phyloP scores from a whole-genome alignment of 2,888 invertebrate species.

The Polietes domitor region DNA sequence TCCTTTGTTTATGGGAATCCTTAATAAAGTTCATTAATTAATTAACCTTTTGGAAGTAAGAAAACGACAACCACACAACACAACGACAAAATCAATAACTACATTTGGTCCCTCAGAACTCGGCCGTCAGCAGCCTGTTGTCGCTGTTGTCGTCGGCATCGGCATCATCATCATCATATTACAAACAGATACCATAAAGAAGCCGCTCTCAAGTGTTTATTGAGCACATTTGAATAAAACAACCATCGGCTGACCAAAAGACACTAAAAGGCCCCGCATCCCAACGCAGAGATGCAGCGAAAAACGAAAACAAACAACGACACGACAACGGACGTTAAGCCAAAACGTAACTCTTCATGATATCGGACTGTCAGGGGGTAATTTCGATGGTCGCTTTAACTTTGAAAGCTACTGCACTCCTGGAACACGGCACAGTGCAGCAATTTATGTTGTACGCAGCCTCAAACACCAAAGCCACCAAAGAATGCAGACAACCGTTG shows the following conservation, averaged over 20 bases:
- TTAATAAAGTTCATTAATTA: constrained; percentile 59
- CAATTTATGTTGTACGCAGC: constrained; percentile 71
- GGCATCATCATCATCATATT: constrained; percentile 45
- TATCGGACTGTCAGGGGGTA: constrained; percentile 47
- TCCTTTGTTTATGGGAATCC: constrained; percentile 41
- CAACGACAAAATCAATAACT: constrained; percentile 58
- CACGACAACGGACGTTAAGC: constrained; percentile 46
- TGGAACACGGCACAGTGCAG: constrained; percentile 53
- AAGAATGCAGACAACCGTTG: constrained; percentile 53
- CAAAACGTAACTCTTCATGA: constrained; percentile 57
- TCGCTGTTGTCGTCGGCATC: constrained; percentile 50
- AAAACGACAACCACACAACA: not conserved
- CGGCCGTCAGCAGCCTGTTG: constrained; percentile 33
- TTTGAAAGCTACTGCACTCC: constrained; percentile 61
- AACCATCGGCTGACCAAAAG: constrained; percentile 36
- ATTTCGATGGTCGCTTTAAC: constrained; percentile 62
- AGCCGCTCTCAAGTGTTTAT: constrained; percentile 67
- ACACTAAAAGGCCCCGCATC: not conserved
- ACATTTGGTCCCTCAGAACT: constrained; percentile 48
- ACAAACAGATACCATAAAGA: constrained; percentile 55
- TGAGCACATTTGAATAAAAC: constrained; percentile 65
- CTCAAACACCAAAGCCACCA: constrained; percentile 67
- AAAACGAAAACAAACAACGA: constrained; percentile 53
- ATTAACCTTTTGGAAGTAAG: constrained; percentile 55
- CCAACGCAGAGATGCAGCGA: constrained; percentile 22